Conservation (phyloP, 2,888 invertebrate species). For the Idaea aversata region DNA sequence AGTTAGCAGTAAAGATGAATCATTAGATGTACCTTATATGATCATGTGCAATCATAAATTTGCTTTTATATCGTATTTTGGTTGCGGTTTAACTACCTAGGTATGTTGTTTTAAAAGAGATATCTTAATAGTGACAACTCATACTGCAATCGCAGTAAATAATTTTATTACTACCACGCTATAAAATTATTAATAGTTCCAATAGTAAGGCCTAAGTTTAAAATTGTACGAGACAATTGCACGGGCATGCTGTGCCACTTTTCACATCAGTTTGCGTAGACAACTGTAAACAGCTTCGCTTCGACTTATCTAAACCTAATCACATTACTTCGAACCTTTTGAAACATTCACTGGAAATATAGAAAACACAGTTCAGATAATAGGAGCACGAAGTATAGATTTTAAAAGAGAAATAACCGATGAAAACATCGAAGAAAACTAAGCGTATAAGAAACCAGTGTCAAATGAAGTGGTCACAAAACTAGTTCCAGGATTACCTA, state of each 20-base stretch:
- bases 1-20: background rate
- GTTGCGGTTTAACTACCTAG: too few relatives aligned
- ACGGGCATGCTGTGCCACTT: conserved; percentile 43
- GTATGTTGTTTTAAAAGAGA: background rate
- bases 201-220: background rate
- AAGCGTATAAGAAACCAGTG: conserved; percentile 14
- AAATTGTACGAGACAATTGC: conserved; percentile 36
- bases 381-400: conserved; percentile 23
- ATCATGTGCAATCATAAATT: background rate
- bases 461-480: conserved; percentile 27
- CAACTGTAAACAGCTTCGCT: conserved; percentile 27
- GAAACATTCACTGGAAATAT: background rate
- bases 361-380: conserved; percentile 12
- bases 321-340: background rate
- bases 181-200: background rate
- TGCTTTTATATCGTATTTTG: too few relatives aligned
- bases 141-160: background rate
- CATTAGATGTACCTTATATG: background rate
- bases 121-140: background rate
- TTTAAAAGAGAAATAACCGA: conserved; percentile 11
- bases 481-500: conserved; percentile 24
- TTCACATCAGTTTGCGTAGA: conserved; percentile 44
- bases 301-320: conserved; percentile 1
- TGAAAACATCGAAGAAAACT: conserved; percentile 6
- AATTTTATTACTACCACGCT: background rate